Conservation (phyloP, 2,113 vertebrate species). For the Vicugna pacos region DNA sequence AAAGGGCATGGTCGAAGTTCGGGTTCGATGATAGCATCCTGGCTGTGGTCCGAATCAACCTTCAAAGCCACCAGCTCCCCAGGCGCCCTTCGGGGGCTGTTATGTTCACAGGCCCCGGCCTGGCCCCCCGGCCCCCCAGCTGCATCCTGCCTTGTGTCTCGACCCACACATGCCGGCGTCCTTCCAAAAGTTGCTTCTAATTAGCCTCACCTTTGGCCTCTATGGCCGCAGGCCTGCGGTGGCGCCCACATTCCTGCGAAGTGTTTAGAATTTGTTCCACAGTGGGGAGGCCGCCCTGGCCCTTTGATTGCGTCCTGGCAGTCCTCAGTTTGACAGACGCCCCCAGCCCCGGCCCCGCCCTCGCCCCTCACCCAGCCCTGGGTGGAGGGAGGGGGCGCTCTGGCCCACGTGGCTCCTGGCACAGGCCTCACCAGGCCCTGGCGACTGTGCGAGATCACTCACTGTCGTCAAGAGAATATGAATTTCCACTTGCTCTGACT, state of each 20-base stretch:
- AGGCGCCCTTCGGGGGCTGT: background rate
- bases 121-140: background rate
- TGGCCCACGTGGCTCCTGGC: background rate
- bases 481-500: background rate
- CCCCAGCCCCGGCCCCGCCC: background rate
- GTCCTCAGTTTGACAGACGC: background rate
- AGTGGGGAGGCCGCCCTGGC: slow-evolving; percentile 1
- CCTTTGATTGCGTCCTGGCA: background rate
- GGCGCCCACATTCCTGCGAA: background rate
- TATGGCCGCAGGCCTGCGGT: background rate
- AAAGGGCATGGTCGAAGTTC: background rate
- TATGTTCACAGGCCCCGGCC: background rate
- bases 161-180: accelerated
- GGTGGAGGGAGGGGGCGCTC: background rate
- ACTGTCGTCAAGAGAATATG: background rate
- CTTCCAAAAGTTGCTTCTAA: background rate
- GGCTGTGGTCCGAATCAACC: background rate
- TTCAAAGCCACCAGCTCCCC: accelerated
- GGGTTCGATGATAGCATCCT: background rate
- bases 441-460: accelerated
- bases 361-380: background rate
- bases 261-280: background rate
- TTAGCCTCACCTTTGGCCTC: slow-evolving; percentile 22
- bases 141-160: background rate
- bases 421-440: background rate